These are phyloP conservation scores for Tribolium madens DNA, from an alignment of 1,140 invertebrate species.

Conservation along the genomic window DNA sequence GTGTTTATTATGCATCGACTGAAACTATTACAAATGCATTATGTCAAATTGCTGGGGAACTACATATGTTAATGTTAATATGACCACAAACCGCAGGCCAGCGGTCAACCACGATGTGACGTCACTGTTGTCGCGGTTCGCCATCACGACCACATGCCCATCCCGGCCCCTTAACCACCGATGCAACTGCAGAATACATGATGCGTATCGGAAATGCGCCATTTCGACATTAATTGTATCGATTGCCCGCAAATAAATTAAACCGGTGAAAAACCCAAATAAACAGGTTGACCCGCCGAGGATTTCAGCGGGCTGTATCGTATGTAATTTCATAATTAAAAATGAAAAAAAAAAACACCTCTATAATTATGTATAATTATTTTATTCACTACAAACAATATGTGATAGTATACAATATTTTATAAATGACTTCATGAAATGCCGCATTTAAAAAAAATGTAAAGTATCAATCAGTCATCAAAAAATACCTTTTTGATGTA, in stretches of 20 bases:
- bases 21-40: conserved; percentile 29
- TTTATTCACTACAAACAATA: too few species aligned
- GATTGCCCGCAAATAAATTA: conserved; percentile 41
- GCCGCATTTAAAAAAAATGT: too few species aligned
- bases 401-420: too few species aligned
- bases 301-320: too few species aligned
- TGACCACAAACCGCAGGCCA: conserved; percentile 44
- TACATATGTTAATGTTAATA: conserved; percentile 51
- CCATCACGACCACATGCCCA: conserved; percentile 39
- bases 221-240: conserved; percentile 43
- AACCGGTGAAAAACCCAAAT: background rate
- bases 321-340: too few species aligned
- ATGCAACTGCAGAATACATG: conserved; percentile 43
- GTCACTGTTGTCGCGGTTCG: conserved; percentile 45
- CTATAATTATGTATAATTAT: too few species aligned
- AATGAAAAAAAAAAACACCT: too few species aligned
- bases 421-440: too few species aligned
- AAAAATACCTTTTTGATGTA: too few species aligned
- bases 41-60: conserved; percentile 41
- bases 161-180: conserved; percentile 28
- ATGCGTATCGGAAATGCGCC: conserved; percentile 43
- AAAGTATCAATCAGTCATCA: too few species aligned
- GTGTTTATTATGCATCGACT: conserved; percentile 10
- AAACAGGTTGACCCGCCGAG: too few species aligned
- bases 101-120: conserved; percentile 46